These are phyloP conservation scores for Caenorhabditis uteleia DNA, from an alignment of 2,888 invertebrate species.

Conservation along the genomic window DNA sequence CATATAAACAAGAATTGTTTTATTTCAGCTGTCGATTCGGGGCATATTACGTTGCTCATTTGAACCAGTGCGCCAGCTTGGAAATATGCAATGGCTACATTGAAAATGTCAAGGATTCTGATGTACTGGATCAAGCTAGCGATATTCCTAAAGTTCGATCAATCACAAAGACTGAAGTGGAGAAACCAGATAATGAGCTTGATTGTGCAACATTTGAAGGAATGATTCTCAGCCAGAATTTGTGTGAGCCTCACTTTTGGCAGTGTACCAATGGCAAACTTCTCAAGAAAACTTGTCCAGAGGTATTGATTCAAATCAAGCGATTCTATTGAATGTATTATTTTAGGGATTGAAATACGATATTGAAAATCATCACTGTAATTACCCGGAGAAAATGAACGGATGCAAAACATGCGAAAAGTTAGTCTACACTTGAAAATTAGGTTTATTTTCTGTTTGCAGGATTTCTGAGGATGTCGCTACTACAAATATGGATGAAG, in stretches of 20 bases:
- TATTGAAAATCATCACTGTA: conserved; percentile 31
- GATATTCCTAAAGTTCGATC: background rate
- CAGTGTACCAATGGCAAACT: conserved; percentile 41
- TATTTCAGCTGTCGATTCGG: no score
- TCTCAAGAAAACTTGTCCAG: conserved; percentile 42
- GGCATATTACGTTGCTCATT: conserved; percentile 7
- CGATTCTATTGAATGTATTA: no score
- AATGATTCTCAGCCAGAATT: conserved; percentile 9
- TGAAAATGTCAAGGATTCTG: conserved; percentile 6
- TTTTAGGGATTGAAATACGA: conserved; percentile 44
- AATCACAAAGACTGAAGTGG: no score
- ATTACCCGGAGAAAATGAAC: conserved; percentile 30
- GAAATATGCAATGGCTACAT: background rate
- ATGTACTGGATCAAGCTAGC: no score
- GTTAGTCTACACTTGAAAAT: background rate
- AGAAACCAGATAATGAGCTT: no score
- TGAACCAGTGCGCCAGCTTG: conserved; percentile 14
- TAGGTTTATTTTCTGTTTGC: no score
- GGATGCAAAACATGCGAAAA: conserved; percentile 18
- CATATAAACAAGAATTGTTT: no score
- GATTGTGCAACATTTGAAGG: conserved; percentile 28
- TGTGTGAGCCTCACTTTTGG: conserved; percentile 37
- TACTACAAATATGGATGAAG: no score
- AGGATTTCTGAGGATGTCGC: no score
- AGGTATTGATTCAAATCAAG: no score